These are phyloP conservation scores for Typhlichthys eigenmanni DNA, from an alignment of 2,797 vertebrate genomes.

Conservation along the genomic window DNA sequence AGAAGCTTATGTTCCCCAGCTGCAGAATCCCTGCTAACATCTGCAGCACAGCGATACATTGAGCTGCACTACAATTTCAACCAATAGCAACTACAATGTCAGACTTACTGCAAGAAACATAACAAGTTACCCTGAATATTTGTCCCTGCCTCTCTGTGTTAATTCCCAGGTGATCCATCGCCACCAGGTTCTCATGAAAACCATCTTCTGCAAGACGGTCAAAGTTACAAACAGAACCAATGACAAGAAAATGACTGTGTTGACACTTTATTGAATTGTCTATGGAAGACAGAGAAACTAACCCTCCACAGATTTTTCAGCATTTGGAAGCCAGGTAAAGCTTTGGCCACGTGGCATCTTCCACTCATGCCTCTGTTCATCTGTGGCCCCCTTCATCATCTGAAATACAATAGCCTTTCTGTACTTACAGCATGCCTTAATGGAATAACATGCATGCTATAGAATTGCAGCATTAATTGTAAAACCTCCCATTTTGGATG, in stretches of 20 bases:
- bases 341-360: conserved; percentile 73
- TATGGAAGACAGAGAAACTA: conserved; percentile 7
- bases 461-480: too few species aligned
- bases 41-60: conserved; percentile 63
- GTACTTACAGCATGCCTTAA: not conserved
- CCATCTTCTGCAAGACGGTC: conserved; percentile 84
- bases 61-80: not conserved
- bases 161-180: conserved; percentile 91
- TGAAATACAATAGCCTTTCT: conserved; percentile 49
- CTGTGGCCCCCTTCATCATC: conserved; percentile 90
- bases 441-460: too few species aligned
- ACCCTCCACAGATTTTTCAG: conserved; percentile 87
- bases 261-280: too few species aligned
- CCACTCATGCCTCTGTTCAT: conserved; percentile 87
- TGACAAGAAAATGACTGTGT: not conserved
- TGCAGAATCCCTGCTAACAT: conserved; percentile 90
- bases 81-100: not conserved
- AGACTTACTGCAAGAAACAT: not conserved
- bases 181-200: conserved; percentile 86
- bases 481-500: too few species aligned
- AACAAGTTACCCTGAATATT: conserved; percentile 86
- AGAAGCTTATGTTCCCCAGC: conserved; percentile 87
- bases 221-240: not conserved
- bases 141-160: conserved; percentile 76
- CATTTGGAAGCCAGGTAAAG: conserved; percentile 90